Evolutionary conservation across 2,113 vertebrate species (phyloP).

Genomic region (Entelurus aequoreus): DNA sequence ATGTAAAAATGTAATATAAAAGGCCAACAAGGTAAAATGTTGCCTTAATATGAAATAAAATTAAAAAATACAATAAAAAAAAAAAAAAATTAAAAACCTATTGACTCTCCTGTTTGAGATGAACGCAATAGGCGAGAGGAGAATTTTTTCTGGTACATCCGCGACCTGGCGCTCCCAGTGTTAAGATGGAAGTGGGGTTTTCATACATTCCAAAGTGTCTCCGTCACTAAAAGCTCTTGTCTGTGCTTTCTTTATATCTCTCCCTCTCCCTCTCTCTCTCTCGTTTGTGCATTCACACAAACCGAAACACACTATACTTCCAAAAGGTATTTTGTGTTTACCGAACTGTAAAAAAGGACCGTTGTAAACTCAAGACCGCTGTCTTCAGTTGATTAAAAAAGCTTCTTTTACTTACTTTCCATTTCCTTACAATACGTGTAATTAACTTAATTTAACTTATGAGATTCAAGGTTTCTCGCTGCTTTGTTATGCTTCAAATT

Average conservation of each 20-base stretch:
- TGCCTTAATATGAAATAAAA: no score
- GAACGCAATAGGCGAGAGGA: conserved; percentile 56
- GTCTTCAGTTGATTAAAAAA: no score
- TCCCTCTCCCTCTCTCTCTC: conserved; percentile 19
- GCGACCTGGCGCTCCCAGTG: conserved; percentile 61
- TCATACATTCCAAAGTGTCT: conserved; percentile 40
- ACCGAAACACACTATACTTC: conserved; percentile 32
- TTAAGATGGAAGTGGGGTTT: conserved; percentile 63
- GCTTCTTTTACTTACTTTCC: no score
- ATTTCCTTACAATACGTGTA: no score
- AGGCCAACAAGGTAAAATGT: no score
- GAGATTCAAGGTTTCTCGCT: no score
- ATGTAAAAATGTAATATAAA: no score
- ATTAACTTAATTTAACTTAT: no score
- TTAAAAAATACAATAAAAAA: no score
- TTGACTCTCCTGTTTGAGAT: no score
- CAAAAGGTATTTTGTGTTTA: conserved; percentile 33
- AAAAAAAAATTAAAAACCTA: no score
- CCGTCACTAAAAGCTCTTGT: conserved; percentile 51
- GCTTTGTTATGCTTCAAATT: no score
- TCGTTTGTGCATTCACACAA: background rate
- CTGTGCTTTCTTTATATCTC: background rate
- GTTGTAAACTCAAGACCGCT: conserved; percentile 11
- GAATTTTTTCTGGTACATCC: conserved; percentile 54
- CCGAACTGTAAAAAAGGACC: conserved; percentile 38